Percentiles rank a stretch among this genome's conserved stretches.
phyloP scores from a whole-genome alignment of 2,888 invertebrate species.

The Bruchidius siliquastri region DNA sequence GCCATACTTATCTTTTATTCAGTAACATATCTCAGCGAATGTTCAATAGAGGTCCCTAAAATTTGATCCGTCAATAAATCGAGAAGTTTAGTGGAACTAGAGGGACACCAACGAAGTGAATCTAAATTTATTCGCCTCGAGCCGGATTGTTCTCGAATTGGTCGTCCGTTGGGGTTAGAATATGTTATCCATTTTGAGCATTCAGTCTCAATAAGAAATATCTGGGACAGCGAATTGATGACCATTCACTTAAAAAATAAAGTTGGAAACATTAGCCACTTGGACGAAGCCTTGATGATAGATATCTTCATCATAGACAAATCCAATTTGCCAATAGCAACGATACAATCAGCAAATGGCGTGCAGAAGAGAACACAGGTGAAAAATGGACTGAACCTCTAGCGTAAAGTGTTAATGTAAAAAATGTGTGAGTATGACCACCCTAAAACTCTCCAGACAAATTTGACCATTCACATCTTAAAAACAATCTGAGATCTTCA shows the following conservation, averaged over 20 bases:
- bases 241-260: neutral
- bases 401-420: no score
- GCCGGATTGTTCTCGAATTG: constrained; percentile 15
- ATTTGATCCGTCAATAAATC: constrained; percentile 18
- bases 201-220: neutral
- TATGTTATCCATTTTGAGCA: neutral
- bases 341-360: no score
- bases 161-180: constrained; percentile 13
- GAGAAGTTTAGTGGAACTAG: constrained; percentile 11
- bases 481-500: no score
- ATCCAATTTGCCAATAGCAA: no score
- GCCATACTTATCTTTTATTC: neutral
- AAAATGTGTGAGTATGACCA: no score
- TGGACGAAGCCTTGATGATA: no score
- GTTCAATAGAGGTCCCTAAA: constrained; percentile 5
- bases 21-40: neutral
- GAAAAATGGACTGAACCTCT: no score
- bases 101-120: constrained; percentile 18
- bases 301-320: no score
- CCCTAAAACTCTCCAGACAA: no score
- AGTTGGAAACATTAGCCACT: neutral
- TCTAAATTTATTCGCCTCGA: constrained; percentile 16
- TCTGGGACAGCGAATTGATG: neutral
- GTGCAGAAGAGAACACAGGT: no score
- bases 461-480: no score